A percentile compares a stretch with the other conserved stretches of the same genome.
Conservation (phyloP, 2,888 invertebrate species). For the Cheiracanthium punctorium region DNA sequence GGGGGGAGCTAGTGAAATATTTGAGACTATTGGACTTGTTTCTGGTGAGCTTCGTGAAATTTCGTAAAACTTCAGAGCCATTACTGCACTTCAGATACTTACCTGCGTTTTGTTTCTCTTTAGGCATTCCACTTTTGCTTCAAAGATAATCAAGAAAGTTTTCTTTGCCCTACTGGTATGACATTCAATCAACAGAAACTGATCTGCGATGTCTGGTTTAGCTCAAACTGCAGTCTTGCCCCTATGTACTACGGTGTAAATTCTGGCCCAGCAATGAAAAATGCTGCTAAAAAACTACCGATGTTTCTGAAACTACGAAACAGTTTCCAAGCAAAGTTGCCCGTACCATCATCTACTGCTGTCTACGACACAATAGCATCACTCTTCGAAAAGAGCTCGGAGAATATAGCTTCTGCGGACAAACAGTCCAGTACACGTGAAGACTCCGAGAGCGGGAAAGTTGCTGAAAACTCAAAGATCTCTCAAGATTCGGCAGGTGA, state of each 20-base stretch:
- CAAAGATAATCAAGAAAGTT: conserved; percentile 49
- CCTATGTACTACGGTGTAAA: background rate
- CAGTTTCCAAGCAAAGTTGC: background rate
- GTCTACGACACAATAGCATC: conserved; percentile 34
- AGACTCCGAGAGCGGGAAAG: background rate
- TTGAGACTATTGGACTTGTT: too few species aligned
- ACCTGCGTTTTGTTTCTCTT: background rate
- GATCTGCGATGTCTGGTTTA: conserved; percentile 69
- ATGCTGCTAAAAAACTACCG: background rate
- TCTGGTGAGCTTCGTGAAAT: too few species aligned
- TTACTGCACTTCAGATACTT: background rate
- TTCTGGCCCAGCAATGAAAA: background rate
- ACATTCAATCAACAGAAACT: conserved; percentile 67
- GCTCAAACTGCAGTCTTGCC: conserved; percentile 32
- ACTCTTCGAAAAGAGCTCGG: conserved; percentile 4
- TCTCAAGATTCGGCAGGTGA: background rate
- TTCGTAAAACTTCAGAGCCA: too few species aligned
- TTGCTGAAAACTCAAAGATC: background rate
- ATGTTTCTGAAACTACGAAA: background rate
- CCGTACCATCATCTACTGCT: background rate
- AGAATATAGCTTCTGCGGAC: background rate
- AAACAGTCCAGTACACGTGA: background rate
- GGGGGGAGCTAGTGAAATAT: too few species aligned
- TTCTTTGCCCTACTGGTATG: conserved; percentile 69
- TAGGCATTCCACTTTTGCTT: conserved; percentile 55